A percentile compares a stretch with the other conserved stretches of the same genome.
Conservation (phyloP, 2,113 vertebrate genomes). For the Suricata suricatta region DNA sequence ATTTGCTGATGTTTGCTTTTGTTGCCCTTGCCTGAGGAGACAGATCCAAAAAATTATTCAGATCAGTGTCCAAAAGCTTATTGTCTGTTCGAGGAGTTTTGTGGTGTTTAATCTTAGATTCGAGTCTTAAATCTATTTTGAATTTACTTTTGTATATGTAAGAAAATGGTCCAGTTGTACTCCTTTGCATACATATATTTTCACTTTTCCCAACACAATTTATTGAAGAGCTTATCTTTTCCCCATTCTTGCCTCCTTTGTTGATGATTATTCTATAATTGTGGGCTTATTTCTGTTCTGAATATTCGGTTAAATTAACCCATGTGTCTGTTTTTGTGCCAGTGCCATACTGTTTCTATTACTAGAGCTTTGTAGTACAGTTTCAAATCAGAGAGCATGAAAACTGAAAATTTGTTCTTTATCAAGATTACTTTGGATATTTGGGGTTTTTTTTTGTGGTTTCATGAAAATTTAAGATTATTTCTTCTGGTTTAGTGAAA, state of each 20-base stretch:
- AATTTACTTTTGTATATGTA: not conserved
- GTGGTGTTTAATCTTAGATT: not conserved
- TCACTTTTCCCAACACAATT: not conserved
- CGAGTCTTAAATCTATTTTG: not conserved
- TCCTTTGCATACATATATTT: not conserved
- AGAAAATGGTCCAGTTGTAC: not conserved
- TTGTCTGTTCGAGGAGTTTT: not conserved
- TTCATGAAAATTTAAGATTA: not conserved
- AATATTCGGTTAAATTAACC: not conserved
- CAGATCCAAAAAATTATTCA: not conserved
- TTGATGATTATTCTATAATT: not conserved
- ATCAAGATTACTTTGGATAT: not conserved
- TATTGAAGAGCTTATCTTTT: not conserved
- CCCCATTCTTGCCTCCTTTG: not conserved
- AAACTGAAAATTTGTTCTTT: not conserved
- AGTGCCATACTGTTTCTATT: not conserved
- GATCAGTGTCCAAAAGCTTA: not conserved
- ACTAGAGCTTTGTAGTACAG: not conserved
- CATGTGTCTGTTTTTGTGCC: not conserved
- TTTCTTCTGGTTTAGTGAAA: not conserved
- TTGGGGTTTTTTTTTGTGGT: not conserved
- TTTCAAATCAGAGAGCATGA: not conserved
- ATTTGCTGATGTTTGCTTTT: not conserved
- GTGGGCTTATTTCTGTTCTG: not conserved
- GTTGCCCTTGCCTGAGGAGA: not conserved